Evolutionary conservation across 1,140 invertebrate genomes (phyloP), one percentile per base, ranked within the genome.

Genomic region (Nymphalis io): DNA sequence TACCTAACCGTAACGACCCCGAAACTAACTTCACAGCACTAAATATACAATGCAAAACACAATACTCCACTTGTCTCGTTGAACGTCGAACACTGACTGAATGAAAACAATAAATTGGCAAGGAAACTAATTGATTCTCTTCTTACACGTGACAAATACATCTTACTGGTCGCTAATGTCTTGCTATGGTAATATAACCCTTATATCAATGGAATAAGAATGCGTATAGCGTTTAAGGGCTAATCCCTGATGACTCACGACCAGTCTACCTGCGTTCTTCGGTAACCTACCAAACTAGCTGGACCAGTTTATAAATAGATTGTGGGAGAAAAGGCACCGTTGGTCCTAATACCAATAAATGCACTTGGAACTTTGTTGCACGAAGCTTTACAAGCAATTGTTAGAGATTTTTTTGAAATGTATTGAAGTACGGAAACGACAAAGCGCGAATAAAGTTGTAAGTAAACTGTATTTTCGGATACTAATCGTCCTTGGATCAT

Each of bases 41-140:
- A 51, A 20, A 44, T 62, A 51, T 68, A 40, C 48, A 68, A 59
- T 68, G 66, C 62, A 72, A 63, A 69, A 62, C 68, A 78, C 76
- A 72, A 69, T 75, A 78, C 73, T 80, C 80, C 67, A 67, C 63
- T 67, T 72, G 48, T 58, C 46, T 75, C 53, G 61, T 42, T 68
- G 70, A 69, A 60, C 68, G 58, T 73, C 68, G 62, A 74, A 78
- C 75, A 78, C 78, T 77, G 74, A 86, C 79, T 85, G 79, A 75
- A 73, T 69, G 70, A 77, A 71, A 81, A 79, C 72, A 80, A 80
- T 77, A 81, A 79, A 80, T 78, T 77, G 73, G 72, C 69, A 74
- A 79, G 72, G 64, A 67, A 69, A 71, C 70, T 74, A 78, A 78
- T 80, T 82, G 73, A 72, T 76, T 76, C 76, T 70, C 70, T 78